Percentiles rank a stretch among this genome's conserved stretches.
These are phyloP conservation scores for Halictus quadricinctus DNA, from an alignment of 2,888 invertebrate species.

Conservation along the genomic window DNA sequence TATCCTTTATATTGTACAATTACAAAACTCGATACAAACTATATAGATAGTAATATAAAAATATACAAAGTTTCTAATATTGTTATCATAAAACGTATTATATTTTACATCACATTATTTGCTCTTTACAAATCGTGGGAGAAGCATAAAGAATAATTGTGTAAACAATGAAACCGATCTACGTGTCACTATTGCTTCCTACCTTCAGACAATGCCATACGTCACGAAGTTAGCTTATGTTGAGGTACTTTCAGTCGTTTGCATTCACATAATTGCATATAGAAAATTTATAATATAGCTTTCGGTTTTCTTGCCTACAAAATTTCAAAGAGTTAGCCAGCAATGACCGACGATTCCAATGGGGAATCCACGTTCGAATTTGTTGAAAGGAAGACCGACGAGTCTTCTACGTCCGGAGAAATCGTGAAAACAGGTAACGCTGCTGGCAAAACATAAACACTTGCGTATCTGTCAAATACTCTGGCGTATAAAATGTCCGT, in stretches of 20 bases:
- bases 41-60: background rate
- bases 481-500: background rate
- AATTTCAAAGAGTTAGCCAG: conserved; percentile 42
- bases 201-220: conserved; percentile 4
- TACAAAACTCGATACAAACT: background rate
- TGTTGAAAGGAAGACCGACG: conserved; percentile 78
- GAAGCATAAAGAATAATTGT: background rate
- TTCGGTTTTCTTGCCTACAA: conserved; percentile 21
- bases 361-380: conserved; percentile 81
- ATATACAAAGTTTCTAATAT: background rate
- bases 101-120: background rate
- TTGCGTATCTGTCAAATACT: conserved; percentile 57
- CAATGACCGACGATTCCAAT: conserved; percentile 80
- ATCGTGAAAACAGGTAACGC: conserved; percentile 75
- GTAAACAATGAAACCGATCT: background rate
- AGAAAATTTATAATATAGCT: conserved; percentile 50
- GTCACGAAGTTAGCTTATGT: conserved; percentile 39
- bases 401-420: conserved; percentile 72
- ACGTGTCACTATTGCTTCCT: conserved; percentile 12
- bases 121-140: background rate
- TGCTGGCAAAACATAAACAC: conserved; percentile 54
- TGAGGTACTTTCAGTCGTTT: conserved; percentile 17
- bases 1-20: background rate
- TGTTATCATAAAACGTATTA: background rate
- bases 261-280: conserved; percentile 26